Percentiles rank a stretch among this genome's conserved stretches.
Evolutionary conservation across 2,888 invertebrate species (phyloP).

Genomic region (Blastobasis adustella): DNA sequence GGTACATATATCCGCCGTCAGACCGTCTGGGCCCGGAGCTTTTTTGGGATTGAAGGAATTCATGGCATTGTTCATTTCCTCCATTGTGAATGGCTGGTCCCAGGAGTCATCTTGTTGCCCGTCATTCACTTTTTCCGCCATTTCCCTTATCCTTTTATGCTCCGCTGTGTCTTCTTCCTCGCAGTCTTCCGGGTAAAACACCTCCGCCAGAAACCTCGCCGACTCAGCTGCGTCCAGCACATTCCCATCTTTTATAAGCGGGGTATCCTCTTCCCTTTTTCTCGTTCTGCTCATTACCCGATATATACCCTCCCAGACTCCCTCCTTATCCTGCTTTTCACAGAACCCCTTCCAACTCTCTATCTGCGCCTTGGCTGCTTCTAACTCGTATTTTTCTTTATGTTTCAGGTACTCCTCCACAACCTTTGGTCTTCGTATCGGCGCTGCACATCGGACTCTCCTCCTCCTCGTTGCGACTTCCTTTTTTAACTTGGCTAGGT

Average conservation of each 20-base stretch:
- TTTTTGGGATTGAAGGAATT: constrained; percentile 9
- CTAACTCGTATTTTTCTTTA: constrained; percentile 15
- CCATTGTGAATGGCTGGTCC: not conserved
- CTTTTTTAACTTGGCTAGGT: too few species aligned
- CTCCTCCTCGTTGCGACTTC: constrained; percentile 7
- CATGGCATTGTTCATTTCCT: not conserved
- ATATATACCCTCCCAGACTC: constrained; percentile 7
- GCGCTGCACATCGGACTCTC: constrained; percentile 9
- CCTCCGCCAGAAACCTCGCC: not conserved
- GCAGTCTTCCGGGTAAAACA: constrained; percentile 3
- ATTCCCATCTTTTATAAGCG: too few species aligned
- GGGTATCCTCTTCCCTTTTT: too few species aligned
- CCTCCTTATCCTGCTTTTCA: constrained; percentile 12
- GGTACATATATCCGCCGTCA: too few species aligned
- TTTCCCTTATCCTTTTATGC: too few species aligned
- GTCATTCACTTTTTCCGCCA: too few species aligned
- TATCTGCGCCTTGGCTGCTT: constrained; percentile 5
- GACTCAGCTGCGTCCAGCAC: too few species aligned
- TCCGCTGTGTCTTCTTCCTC: not conserved
- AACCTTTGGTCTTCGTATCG: constrained; percentile 8
- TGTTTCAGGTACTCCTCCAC: constrained; percentile 10
- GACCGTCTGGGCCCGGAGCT: constrained; percentile 12
- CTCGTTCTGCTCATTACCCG: too few species aligned
- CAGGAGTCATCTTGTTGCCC: too few species aligned
- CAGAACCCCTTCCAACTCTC: constrained; percentile 18